Conservation (phyloP, 1,140 invertebrate species). For the Sesamia nonagrioides region DNA sequence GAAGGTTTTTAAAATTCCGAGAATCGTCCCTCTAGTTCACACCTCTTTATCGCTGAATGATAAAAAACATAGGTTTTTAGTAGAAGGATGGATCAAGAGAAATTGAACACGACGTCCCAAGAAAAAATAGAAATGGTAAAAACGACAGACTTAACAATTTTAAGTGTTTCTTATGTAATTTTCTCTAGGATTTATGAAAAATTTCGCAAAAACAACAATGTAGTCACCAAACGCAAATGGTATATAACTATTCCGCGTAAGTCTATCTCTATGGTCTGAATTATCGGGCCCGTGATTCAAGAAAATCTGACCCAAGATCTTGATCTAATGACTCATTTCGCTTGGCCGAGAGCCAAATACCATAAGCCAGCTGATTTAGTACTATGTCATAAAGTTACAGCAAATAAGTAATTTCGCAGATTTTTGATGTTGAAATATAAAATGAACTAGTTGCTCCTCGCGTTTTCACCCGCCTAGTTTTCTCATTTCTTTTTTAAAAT, state of each 20-base stretch:
- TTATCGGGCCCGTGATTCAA: background rate
- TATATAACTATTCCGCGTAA: background rate
- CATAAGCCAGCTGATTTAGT: conserved; percentile 10
- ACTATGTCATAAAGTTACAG: background rate
- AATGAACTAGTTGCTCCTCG: no score
- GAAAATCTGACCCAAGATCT: conserved; percentile 14
- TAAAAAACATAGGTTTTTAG: background rate
- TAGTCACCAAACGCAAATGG: background rate
- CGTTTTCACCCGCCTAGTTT: no score
- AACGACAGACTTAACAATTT: no score
- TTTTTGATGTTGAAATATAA: conserved; percentile 13
- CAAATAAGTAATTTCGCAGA: conserved; percentile 20
- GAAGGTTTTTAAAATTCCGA: no score
- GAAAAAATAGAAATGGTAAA: no score
- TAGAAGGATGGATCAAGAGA: background rate
- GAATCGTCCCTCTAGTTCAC: no score
- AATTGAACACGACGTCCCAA: background rate
- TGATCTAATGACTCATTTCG: conserved; percentile 15
- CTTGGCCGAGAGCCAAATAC: conserved; percentile 8
- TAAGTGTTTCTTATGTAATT: no score
- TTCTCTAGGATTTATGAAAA: no score
- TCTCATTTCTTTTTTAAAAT: no score
- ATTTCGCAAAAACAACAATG: background rate
- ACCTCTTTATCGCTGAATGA: background rate
- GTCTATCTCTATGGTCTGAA: background rate